phyloP scores from a whole-genome alignment of 2,888 invertebrate genomes.

The Trissonchulus latispiculum region DNA sequence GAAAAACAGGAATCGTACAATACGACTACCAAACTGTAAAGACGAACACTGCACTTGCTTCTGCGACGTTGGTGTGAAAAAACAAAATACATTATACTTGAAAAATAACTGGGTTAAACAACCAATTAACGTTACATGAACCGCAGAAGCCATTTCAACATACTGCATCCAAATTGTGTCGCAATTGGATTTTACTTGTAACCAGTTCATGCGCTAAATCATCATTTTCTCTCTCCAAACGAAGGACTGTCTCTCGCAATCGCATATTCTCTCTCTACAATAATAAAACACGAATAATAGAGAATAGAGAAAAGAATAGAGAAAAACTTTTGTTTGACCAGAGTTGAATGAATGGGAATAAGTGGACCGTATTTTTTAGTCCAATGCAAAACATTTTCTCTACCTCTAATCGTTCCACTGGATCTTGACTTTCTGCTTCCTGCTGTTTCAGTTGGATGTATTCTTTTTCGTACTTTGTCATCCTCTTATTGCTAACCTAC shows the following conservation, averaged over 20 bases:
- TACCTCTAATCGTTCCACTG: conserved; percentile 49
- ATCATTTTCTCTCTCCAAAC: conserved; percentile 55
- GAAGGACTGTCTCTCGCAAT: conserved; percentile 50
- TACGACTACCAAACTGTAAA: too few species aligned
- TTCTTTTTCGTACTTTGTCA: conserved; percentile 89
- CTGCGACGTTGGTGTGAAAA: too few species aligned
- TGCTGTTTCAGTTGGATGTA: conserved; percentile 61
- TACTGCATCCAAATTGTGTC: conserved; percentile 50
- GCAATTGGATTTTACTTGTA: conserved; percentile 52
- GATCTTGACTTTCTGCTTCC: conserved; percentile 48
- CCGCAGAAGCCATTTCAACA: too few species aligned
- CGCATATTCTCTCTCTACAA: conserved; percentile 48
- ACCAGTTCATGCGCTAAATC: conserved; percentile 54
- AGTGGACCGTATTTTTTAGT: too few species aligned
- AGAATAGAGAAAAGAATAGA: too few species aligned
- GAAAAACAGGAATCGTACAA: too few species aligned
- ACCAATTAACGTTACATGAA: too few species aligned
- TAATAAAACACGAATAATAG: conserved; percentile 15
- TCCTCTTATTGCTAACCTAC: conserved; percentile 57
- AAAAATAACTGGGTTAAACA: too few species aligned
- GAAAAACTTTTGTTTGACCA: too few species aligned
- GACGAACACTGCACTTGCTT: too few species aligned
- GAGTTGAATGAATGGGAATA: too few species aligned
- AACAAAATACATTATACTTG: too few species aligned
- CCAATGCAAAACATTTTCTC: not conserved